Conservation (phyloP, 1,140 invertebrate species). For the Pseudomyrmex gracilis region DNA sequence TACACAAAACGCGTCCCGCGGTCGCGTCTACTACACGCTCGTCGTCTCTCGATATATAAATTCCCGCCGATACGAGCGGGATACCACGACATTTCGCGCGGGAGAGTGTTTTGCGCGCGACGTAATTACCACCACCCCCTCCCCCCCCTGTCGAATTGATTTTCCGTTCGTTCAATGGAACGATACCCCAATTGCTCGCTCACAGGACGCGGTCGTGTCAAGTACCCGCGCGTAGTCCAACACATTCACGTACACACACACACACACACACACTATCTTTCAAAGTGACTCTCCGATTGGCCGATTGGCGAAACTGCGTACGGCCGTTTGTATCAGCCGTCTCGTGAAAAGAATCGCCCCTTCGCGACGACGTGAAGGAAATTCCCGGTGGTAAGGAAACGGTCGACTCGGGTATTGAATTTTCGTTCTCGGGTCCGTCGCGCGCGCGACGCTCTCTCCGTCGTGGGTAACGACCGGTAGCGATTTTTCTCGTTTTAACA, state of each 20-base stretch:
- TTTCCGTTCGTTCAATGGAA: constrained; percentile 69
- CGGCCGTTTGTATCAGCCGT: constrained; percentile 13
- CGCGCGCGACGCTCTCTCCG: background rate
- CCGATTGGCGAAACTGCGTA: constrained; percentile 37
- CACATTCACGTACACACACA: background rate
- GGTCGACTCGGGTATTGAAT: constrained; percentile 44
- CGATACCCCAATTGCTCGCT: constrained; percentile 65
- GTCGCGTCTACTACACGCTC: constrained; percentile 26
- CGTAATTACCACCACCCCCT: constrained; percentile 66
- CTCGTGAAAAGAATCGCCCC: constrained; percentile 36
- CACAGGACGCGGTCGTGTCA: background rate
- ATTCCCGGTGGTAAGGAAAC: background rate
- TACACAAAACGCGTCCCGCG: constrained; percentile 21
- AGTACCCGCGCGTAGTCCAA: background rate
- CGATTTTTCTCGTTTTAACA: constrained; percentile 50
- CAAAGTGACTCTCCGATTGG: constrained; percentile 63
- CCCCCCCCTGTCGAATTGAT: constrained; percentile 65
- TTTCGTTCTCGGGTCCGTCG: constrained; percentile 20
- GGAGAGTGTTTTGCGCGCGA: constrained; percentile 4
- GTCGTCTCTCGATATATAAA: constrained; percentile 49
- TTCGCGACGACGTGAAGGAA: constrained; percentile 33
- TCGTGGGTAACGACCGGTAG: constrained; percentile 31
- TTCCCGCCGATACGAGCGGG: constrained; percentile 19
- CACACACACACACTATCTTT: constrained; percentile 28
- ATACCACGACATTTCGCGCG: constrained; percentile 33